Evolutionary conservation across 1,140 invertebrate species (phyloP).

Genomic region (Rhyzopertha dominica): DNA sequence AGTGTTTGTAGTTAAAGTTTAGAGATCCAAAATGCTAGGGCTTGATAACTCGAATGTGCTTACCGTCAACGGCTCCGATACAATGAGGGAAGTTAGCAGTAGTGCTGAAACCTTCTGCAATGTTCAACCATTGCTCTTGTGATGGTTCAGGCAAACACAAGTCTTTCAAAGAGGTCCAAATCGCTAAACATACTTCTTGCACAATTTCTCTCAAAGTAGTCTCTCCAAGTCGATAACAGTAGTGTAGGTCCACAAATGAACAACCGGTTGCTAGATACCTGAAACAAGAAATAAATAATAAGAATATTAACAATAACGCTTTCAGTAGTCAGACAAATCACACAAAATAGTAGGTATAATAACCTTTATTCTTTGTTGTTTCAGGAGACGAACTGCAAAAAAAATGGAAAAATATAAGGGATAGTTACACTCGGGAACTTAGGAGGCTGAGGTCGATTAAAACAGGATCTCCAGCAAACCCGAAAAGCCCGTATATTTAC

Average conservation of each 20-base stretch:
- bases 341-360: too few relatives aligned
- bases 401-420: too few relatives aligned
- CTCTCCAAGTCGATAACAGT: slow-evolving; percentile 26
- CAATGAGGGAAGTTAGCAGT: too few relatives aligned
- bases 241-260: slow-evolving; percentile 20
- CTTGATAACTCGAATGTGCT: slow-evolving; percentile 26
- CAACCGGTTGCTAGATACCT: slow-evolving; percentile 27
- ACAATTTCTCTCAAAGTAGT: slow-evolving; percentile 22
- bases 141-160: slow-evolving; percentile 23
- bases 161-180: slow-evolving; percentile 30
- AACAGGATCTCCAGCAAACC: too few relatives aligned
- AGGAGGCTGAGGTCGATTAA: too few relatives aligned
- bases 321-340: too few relatives aligned
- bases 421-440: too few relatives aligned
- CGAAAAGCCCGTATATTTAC: too few relatives aligned
- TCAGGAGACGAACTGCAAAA: too few relatives aligned
- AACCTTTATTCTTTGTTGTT: too few relatives aligned
- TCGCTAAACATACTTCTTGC: slow-evolving; percentile 24
- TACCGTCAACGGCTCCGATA: too few relatives aligned
- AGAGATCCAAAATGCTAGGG: slow-evolving; percentile 25
- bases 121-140: slow-evolving; percentile 21
- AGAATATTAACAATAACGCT: too few relatives aligned
- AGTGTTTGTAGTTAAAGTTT: slow-evolving; percentile 30
- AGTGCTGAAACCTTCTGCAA: slow-evolving; percentile 11
- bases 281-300: slow-evolving; percentile 46